Evolutionary conservation across 1,140 invertebrate species (phyloP).

Genomic region (Drosophila punjabiensis): DNA sequence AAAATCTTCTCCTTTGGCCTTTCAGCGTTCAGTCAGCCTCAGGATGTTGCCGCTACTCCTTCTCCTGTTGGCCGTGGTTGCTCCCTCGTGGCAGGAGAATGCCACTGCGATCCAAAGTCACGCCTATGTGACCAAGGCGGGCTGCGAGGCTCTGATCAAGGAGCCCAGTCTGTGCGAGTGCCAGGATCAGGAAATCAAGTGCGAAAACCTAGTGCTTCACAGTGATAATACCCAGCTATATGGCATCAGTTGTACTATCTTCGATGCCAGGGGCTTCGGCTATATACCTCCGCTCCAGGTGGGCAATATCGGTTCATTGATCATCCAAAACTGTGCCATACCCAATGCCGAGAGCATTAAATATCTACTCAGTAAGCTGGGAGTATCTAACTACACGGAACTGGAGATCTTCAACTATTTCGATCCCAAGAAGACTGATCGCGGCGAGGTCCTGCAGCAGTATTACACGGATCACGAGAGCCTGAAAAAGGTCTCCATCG

Average conservation of each 20-base stretch:
- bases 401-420: conserved; percentile 63
- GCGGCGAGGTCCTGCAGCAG: conserved; percentile 61
- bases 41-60: conserved; percentile 55
- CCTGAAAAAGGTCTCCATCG: conserved; percentile 43
- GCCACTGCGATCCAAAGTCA: conserved; percentile 8
- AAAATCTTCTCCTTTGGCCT: conserved; percentile 27
- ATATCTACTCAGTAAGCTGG: conserved; percentile 52
- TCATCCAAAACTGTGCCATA: conserved; percentile 64
- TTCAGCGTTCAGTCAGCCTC: conserved; percentile 51
- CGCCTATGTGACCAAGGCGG: conserved; percentile 55
- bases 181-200: conserved; percentile 69
- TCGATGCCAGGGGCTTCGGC: conserved; percentile 64
- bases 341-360: conserved; percentile 55
- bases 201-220: conserved; percentile 57
- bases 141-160: conserved; percentile 60
- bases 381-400: conserved; percentile 63
- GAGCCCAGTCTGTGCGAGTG: conserved; percentile 64
- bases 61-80: conserved; percentile 26
- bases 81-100: conserved; percentile 53
- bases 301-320: conserved; percentile 48
- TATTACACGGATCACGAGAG: conserved; percentile 59
- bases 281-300: conserved; percentile 58
- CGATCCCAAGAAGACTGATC: conserved; percentile 61
- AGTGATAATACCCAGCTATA: conserved; percentile 53
- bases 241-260: conserved; percentile 58